Conservation (phyloP, 2,113 vertebrate genomes). For the Corythoichthys haematopterus region DNA sequence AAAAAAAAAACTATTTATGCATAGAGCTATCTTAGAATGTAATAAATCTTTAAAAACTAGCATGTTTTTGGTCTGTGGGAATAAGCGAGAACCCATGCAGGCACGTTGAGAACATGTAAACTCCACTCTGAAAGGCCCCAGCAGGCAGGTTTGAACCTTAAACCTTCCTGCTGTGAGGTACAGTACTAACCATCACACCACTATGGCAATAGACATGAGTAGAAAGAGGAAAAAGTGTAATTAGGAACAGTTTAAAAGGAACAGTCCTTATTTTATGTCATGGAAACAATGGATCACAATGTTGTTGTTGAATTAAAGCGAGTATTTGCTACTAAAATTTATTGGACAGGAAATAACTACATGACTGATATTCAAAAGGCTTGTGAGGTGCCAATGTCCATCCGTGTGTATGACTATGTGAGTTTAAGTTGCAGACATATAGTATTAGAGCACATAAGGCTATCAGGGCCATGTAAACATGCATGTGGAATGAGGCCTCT, state of each 20-base stretch:
- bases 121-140: conserved; percentile 11
- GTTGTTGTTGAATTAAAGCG: not conserved
- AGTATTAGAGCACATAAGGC: not conserved
- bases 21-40: not conserved
- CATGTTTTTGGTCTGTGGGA: conserved; percentile 13
- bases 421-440: not conserved
- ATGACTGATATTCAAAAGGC: no score
- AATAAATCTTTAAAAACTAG: conserved; percentile 3
- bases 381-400: not conserved
- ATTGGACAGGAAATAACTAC: not conserved
- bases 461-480: not conserved
- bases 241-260: not conserved
- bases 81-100: conserved; percentile 6
- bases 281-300: not conserved
- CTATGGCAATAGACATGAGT: not conserved
- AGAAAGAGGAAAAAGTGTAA: not conserved
- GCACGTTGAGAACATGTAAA: conserved; percentile 5
- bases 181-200: not conserved
- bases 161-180: conserved; percentile 3
- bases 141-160: conserved; percentile 7
- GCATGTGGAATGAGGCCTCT: not conserved
- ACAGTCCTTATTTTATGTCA: not conserved
- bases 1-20: not conserved
- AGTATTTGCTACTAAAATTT: not conserved
- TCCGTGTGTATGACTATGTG: not conserved